Percentiles rank a stretch among this genome's conserved stretches.
phyloP scores from a whole-genome alignment of 2,888 invertebrate genomes.

The Aelia acuminata region DNA sequence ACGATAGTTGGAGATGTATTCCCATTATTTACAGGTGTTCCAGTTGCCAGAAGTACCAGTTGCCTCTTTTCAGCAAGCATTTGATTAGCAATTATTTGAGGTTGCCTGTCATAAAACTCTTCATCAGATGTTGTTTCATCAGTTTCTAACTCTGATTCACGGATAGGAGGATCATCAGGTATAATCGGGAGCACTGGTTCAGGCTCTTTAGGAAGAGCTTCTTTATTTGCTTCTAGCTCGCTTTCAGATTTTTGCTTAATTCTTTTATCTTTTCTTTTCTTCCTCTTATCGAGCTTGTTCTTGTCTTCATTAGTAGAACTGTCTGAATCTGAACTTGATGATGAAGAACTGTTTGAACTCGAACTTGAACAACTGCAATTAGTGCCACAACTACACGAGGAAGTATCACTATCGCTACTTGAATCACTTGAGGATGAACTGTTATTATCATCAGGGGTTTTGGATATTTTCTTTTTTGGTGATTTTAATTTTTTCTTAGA shows the following conservation, averaged over 20 bases:
- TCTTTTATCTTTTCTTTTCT: constrained; percentile 72
- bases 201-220: constrained; percentile 65
- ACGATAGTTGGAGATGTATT: constrained; percentile 62
- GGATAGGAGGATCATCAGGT: constrained; percentile 76
- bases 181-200: constrained; percentile 70
- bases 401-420: constrained; percentile 82
- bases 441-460: constrained; percentile 70
- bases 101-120: constrained; percentile 89
- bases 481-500: constrained; percentile 71
- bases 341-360: constrained; percentile 77
- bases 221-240: constrained; percentile 63
- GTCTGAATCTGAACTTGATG: constrained; percentile 74
- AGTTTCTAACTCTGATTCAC: constrained; percentile 88
- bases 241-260: constrained; percentile 67
- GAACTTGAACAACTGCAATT: constrained; percentile 87
- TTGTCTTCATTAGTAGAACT: constrained; percentile 76
- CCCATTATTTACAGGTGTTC: constrained; percentile 72
- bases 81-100: constrained; percentile 81
- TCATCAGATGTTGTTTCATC: constrained; percentile 89
- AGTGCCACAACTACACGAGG: constrained; percentile 85
- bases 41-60: constrained; percentile 76
- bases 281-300: constrained; percentile 71
- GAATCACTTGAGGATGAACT: constrained; percentile 82
- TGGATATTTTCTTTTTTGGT: constrained; percentile 72
- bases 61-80: constrained; percentile 78